Base-by-base conservation (phyloP, 2,888 invertebrate genomes). In the Polydrusus cervinus region DNA sequence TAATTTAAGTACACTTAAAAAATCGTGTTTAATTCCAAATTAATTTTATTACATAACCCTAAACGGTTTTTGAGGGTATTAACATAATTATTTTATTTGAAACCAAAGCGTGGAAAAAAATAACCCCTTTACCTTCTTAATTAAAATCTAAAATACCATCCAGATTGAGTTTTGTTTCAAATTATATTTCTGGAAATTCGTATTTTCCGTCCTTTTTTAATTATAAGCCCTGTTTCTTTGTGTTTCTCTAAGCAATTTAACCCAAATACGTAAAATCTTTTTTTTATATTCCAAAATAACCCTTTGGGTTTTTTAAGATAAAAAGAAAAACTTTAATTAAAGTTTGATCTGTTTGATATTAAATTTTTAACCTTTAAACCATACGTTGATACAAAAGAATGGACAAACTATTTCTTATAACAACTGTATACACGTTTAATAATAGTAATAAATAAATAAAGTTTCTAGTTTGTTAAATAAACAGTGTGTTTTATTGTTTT, bases 181-280 rank as follows among this genome's bases (percentile, higher is more conserved):
- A 43, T 43, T 43, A 43, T n/a, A 43, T 13, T 43, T n/a, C 43
- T 43, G 3, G 43, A 43, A n/a, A 43, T 43, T 13, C 43, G 13
- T n/a, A 43, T n/a, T 43, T 43, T n/a, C n/a, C n/a, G 1, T 43
- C 43, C 43, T 51, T 51, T 51, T 51, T 20, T 51, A 51, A 51
- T 51, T 51, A 16, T 7, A 16, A 9, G 18, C 20, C 20, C 13
- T 20, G 11, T 9, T 51, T 49, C 14, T 49, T n/a, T 18, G 5
- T 14, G 16, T 14, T 16, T 3, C n/a, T 49, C 20, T 11, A 16
- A 20, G 20, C 10, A 51, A 13, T 51, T 20, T 51, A 51, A 20
- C 51, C 13, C 18, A 20, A 51, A 20, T 11, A 51, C 51, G 10
- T 51, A 51, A 51, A 51, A 7, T 1, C 1, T 51, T 51, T 1